These are phyloP conservation scores for Lepus oiostolus DNA, from an alignment of 2,797 vertebrate species.

Conservation along the genomic window DNA sequence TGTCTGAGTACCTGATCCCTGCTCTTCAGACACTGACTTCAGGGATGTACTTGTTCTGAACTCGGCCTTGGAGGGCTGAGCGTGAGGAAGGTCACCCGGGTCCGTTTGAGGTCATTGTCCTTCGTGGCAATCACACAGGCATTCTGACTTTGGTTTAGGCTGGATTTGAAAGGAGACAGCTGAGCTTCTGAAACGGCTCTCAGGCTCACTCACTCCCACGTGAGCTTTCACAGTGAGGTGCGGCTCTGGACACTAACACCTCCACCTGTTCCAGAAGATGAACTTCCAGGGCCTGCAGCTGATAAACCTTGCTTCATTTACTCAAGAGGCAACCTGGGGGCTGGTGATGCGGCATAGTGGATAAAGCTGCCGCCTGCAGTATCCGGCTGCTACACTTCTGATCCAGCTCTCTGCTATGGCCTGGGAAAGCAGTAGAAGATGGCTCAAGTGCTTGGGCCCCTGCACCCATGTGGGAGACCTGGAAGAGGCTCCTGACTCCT, in stretches of 20 bases:
- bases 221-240: not conserved
- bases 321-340: not conserved
- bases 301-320: conserved; percentile 29
- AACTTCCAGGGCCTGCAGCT: not conserved
- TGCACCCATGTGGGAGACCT: too few species aligned
- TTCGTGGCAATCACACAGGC: not conserved
- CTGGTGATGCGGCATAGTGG: too few species aligned
- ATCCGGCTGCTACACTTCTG: too few species aligned
- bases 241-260: not conserved
- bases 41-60: not conserved
- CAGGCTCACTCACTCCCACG: not conserved
- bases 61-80: not conserved
- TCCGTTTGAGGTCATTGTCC: too few species aligned
- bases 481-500: too few species aligned
- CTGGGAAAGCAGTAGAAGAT: too few species aligned
- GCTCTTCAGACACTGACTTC: not conserved
- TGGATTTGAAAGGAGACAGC: conserved; percentile 9
- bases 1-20: not conserved
- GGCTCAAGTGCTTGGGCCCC: too few species aligned
- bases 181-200: not conserved
- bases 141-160: not conserved
- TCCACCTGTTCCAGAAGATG: not conserved
- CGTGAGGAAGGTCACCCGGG: not conserved
- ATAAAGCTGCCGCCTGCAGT: too few species aligned
- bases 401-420: too few species aligned